A percentile compares a stretch with the other conserved stretches of the same genome.
These are phyloP conservation scores for Crossocerus cetratus DNA, from an alignment of 2,888 invertebrate genomes.

Conservation along the genomic window DNA sequence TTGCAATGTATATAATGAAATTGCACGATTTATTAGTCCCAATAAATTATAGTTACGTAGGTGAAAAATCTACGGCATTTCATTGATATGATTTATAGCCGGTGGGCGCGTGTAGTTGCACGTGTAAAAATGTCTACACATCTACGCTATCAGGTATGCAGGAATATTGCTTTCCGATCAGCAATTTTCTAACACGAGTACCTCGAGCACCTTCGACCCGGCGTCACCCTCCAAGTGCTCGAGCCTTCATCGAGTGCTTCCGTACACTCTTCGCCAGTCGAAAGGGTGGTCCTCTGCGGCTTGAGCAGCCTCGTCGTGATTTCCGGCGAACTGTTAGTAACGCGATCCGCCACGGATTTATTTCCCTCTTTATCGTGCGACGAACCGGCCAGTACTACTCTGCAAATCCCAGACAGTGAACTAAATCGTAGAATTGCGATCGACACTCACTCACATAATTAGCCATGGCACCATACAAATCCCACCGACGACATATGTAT, in stretches of 20 bases:
- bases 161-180: slow-evolving; percentile 57
- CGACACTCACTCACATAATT: too few relatives aligned
- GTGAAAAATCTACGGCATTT: slow-evolving; percentile 21
- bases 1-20: too few relatives aligned
- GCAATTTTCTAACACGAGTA: slow-evolving; percentile 58
- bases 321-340: slow-evolving; percentile 55
- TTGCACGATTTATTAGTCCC: too few relatives aligned
- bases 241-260: slow-evolving; percentile 56
- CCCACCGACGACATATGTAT: too few relatives aligned
- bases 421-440: too few relatives aligned
- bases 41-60: too few relatives aligned
- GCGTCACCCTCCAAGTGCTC: slow-evolving; percentile 55
- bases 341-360: slow-evolving; percentile 50
- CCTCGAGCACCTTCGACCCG: slow-evolving; percentile 56
- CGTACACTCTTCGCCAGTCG: slow-evolving; percentile 47
- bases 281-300: slow-evolving; percentile 47
- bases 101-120: slow-evolving; percentile 8
- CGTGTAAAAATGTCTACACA: slow-evolving; percentile 40
- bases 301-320: slow-evolving; percentile 55
- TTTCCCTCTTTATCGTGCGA: slow-evolving; percentile 22
- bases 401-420: too few relatives aligned
- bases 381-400: too few relatives aligned
- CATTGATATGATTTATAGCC: slow-evolving; percentile 26
- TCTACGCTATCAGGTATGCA: slow-evolving; percentile 46
- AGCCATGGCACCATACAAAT: too few relatives aligned